Evolutionary conservation across 2,888 invertebrate species (phyloP).

Genomic region (Parnassius glacialis): DNA sequence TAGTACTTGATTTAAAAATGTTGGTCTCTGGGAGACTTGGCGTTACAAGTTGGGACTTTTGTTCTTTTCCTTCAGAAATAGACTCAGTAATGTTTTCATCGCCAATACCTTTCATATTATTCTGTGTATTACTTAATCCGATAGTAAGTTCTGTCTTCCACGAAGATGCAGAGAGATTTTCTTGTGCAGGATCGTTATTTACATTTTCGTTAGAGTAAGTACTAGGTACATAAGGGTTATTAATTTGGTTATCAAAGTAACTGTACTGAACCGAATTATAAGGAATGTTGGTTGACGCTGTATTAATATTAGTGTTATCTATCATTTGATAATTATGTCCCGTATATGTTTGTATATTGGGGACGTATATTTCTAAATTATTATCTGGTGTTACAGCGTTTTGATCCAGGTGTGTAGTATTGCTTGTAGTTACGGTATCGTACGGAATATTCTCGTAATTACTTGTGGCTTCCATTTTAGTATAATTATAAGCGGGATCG

Average conservation of each 20-base stretch:
- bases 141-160: conserved; percentile 1
- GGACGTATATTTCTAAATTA: conserved; percentile 55
- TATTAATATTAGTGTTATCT: conserved; percentile 1
- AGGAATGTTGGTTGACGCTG: background rate
- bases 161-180: background rate
- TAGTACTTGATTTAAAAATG: background rate
- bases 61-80: background rate
- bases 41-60: background rate
- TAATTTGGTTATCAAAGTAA: conserved; percentile 11
- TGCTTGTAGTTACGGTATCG: background rate
- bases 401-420: conserved; percentile 33
- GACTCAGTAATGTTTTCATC: background rate
- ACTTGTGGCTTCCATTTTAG: conserved; percentile 41
- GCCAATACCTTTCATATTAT: background rate
- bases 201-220: conserved; percentile 1
- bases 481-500: conserved; percentile 66
- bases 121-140: conserved; percentile 1
- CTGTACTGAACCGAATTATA: background rate
- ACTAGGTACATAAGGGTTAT: background rate
- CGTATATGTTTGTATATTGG: conserved; percentile 34
- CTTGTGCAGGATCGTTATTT: background rate
- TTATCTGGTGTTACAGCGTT: conserved; percentile 29
- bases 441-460: conserved; percentile 28
- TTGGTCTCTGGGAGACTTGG: background rate
- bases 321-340: conserved; percentile 26